Evolutionary conservation across 92 coral and sea anemone genomes (phyloP), one percentile per base, ranked within the genome.

Genomic region (Micromussa lordhowensis): DNA sequence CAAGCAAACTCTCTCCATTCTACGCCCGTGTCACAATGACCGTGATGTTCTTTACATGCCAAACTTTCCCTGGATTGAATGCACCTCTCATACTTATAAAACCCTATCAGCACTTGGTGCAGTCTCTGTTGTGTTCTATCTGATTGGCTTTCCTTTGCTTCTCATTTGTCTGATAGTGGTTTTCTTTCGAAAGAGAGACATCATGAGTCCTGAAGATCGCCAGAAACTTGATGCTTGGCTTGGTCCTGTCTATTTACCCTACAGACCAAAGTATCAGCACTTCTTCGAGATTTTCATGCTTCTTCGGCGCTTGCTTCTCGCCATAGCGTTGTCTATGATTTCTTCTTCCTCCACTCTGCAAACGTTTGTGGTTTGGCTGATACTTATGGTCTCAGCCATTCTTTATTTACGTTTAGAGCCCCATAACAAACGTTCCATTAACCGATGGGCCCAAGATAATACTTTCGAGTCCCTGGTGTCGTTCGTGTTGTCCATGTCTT

Each of bases 21-120:
- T 92, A 55, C 87, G 80, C 29, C 94, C 92, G 15, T 91, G 94
- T 38, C 84, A 57, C 35, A 75, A 71, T 28, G 93, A 89, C 58
- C 86, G 64, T 8, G 76, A 61, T 76, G 73, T 93, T 7, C 77
- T 36, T 8, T 90, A 77, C 74, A 81, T 94, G 92, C 87, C 86
- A 28, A 51, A 53, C 75, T 87, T 90, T 6, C 98, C 98, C 15
- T 95, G 98, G 98, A 86, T 95, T 59, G 88, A 91, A 49, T 95
- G 98, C 75, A 4, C 29, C 2, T 89, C 92, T 51, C 57, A 80
- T 26, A 80, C 91, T 9, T 78, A 93, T 75, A 57, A 28, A 44
- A 66, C 72, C 1, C 68, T 93, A 57, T 72, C 54, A 55, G 58
- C 89, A 3, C 74, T 91, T 54, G 91, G 90, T 30, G 31, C 68